phyloP scores from a whole-genome alignment of 2,888 invertebrate genomes.

The Acanthosepion lycidas region DNA sequence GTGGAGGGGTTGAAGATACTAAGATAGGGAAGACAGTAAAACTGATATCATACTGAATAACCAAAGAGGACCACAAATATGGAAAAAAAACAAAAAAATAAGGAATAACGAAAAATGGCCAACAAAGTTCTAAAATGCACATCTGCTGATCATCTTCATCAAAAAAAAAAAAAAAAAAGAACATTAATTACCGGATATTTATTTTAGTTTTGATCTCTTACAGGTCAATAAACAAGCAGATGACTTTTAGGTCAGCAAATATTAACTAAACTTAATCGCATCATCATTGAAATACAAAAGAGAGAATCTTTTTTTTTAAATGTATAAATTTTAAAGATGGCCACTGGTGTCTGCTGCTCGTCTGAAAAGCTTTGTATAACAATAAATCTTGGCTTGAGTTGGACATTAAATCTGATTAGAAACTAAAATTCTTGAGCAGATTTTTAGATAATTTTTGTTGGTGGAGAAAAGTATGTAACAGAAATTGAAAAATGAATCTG shows the following conservation, averaged over 20 bases:
- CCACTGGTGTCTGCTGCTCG: not conserved
- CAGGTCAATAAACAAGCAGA: not conserved
- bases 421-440: not conserved
- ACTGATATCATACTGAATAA: not conserved
- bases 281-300: not conserved
- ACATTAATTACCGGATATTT: not conserved
- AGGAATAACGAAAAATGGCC: not conserved
- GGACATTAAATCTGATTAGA: not conserved
- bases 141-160: not conserved
- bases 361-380: not conserved
- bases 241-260: not conserved
- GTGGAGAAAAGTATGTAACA: not conserved
- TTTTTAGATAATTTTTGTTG: not conserved
- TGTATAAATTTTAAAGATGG: constrained; percentile 33
- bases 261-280: not conserved
- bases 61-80: not conserved
- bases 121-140: not conserved
- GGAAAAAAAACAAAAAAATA: not conserved
- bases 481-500: not conserved
- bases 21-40: not conserved
- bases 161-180: not conserved
- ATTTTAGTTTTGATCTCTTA: not conserved
- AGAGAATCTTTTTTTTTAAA: not conserved
- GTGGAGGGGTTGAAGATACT: not conserved
- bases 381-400: not conserved